Evolutionary conservation across 2,113 vertebrate species (phyloP).

Genomic region (Chunga burmeisteri): DNA sequence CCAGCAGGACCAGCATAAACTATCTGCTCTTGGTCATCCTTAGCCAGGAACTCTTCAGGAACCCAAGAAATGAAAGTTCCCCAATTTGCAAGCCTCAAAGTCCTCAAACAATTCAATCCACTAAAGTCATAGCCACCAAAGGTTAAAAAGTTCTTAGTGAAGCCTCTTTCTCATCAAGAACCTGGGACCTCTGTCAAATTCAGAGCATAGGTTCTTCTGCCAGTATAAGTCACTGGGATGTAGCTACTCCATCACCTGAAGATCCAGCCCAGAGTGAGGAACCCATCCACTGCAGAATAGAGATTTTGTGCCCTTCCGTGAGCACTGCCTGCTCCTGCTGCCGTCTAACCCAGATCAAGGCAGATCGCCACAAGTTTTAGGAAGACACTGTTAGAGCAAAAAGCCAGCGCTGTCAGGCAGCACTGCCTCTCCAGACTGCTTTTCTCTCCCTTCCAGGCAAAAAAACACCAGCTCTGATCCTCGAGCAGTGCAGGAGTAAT

Average conservation of each 20-base stretch:
- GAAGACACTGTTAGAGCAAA: not conserved
- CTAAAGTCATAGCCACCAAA: not conserved
- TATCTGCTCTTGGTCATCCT: not conserved
- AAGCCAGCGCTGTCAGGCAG: not conserved
- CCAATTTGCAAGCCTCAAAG: not conserved
- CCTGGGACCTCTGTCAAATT: not conserved
- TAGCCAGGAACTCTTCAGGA: not conserved
- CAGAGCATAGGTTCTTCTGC: not conserved
- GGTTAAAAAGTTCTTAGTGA: not conserved
- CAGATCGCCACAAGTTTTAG: not conserved
- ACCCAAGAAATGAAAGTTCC: not conserved
- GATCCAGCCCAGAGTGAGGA: not conserved
- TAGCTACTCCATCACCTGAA: not conserved
- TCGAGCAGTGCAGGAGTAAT: not conserved
- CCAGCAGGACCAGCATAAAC: not conserved
- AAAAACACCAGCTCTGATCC: not conserved
- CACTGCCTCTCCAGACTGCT: not conserved
- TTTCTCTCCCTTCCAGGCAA: not conserved
- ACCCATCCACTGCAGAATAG: not conserved
- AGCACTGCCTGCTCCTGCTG: too few relatives aligned
- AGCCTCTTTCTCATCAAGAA: not conserved
- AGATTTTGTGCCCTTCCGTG: not conserved
- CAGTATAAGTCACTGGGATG: not conserved
- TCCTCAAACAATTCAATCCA: not conserved
- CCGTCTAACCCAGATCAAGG: not conserved